Conservation (phyloP, 2,797 vertebrate genomes). For the Caiman crocodilus region DNA sequence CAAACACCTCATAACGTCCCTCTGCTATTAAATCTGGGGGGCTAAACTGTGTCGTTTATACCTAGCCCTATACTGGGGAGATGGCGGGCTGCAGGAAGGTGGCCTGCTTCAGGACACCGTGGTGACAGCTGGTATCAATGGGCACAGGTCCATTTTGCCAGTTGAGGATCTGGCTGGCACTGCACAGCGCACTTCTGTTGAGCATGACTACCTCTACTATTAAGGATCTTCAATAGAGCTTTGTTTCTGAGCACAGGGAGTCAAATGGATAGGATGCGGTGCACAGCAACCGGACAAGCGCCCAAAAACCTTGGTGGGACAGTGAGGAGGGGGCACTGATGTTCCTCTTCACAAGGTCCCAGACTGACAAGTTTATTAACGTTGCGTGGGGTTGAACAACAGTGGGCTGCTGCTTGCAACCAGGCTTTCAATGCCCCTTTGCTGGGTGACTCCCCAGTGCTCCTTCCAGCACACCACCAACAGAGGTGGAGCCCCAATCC, state of each 20-base stretch:
- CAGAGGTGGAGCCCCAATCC: no score
- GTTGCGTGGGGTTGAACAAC: neutral
- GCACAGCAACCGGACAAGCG: accelerated
- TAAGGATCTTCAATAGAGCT: accelerated
- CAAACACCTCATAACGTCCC: neutral
- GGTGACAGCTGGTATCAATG: accelerated
- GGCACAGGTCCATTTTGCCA: accelerated
- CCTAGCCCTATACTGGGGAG: accelerated
- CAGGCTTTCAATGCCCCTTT: no score
- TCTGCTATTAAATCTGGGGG: accelerated
- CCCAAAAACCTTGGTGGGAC: neutral
- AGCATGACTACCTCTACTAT: accelerated
- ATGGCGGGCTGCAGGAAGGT: accelerated
- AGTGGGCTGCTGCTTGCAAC: no score
- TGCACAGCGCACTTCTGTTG: accelerated
- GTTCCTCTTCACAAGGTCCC: neutral
- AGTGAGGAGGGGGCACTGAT: no score
- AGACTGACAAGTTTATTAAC: neutral
- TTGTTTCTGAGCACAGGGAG: neutral
- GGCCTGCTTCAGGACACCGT: neutral
- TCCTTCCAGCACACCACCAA: no score
- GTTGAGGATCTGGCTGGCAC: neutral
- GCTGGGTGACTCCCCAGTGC: no score
- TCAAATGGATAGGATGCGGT: accelerated
- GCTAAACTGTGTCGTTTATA: accelerated